These are phyloP conservation scores for Polypedilum pembai DNA, from an alignment of 1,140 invertebrate species.

Conservation along the genomic window DNA sequence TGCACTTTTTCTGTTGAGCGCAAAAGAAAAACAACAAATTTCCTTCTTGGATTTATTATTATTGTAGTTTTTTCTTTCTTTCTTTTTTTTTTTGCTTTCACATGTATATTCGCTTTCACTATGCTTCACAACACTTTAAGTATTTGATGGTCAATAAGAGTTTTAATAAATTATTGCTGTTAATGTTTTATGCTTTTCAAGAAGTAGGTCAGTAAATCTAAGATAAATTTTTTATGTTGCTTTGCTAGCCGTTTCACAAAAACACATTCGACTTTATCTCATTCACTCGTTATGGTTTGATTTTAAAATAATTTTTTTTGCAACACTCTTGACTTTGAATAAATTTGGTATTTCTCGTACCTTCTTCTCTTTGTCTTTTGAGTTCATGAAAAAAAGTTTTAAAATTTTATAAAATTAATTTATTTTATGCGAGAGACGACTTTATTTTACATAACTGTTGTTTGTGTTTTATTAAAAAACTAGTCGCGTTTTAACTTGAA, in stretches of 20 bases:
- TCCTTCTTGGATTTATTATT: constrained; percentile 12
- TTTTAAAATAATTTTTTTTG: not conserved
- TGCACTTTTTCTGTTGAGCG: not conserved
- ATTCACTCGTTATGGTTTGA: too few species aligned
- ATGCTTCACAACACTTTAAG: constrained; percentile 17
- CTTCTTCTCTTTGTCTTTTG: too few species aligned
- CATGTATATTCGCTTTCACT: constrained; percentile 12
- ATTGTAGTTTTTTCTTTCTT: not conserved
- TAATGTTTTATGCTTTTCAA: not conserved
- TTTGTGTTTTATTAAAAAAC: constrained; percentile 6
- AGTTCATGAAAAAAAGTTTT: too few species aligned
- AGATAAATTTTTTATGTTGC: not conserved
- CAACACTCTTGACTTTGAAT: constrained; percentile 10
- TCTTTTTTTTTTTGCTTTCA: constrained; percentile 9
- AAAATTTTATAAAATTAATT: too few species aligned
- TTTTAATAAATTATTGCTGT: not conserved
- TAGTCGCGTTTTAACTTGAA: not conserved
- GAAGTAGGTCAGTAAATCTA: constrained; percentile 10
- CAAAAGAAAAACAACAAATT: not conserved
- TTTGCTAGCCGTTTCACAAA: too few species aligned
- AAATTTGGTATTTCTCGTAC: not conserved
- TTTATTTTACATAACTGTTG: constrained; percentile 9
- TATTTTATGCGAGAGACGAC: too few species aligned
- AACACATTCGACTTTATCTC: too few species aligned
- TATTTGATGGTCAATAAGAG: constrained; percentile 18